Base-by-base conservation (phyloP, 2,888 invertebrate genomes). In the Empis stercorea region DNA sequence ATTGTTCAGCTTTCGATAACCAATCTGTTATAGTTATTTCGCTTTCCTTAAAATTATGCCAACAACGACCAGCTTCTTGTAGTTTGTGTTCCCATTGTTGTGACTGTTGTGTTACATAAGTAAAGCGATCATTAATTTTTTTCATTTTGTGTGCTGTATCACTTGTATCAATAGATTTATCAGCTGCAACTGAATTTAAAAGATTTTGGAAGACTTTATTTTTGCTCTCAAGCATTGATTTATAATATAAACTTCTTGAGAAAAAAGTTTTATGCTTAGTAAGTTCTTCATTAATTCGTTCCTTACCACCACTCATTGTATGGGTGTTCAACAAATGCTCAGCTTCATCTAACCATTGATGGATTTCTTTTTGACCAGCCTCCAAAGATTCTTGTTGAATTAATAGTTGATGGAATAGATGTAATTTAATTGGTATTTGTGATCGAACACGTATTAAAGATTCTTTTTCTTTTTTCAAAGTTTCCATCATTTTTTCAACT, bases 191-290 rank as follows among this genome's bases (percentile, higher is more conserved):
- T 0, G 87, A 78, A 60, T 83, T 84, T 2, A 87, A 77, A 42
- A 95, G 84, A 62, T 84, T 89, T 62, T 84, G 83, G 71, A 91
- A 83, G 39, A 94, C 86, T 70, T 93, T 93, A 68, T 93, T 93
- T 71, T 93, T 93, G 64, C 89, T 92, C 60, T 94, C 94, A 50
- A 95, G 66, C 86, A 93, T 91, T 0, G 92, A 88, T 59, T 87
- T 87, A 71, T 93, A 93, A 69, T 93, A 92, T 0, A 89, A 77
- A 0, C 84, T 87, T 48, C 91, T 79, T 0, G 89, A 84, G 68
- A 95, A 93, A 74, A 91, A 92, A 10, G 79, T 75, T 59, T 89
- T 89, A 61, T 94, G 81, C 58, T 77, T 78, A 56, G 88, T 88
- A 45, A 93, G 74, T 52, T 85, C 81, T 27, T 79, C 77, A 55